phyloP scores from a whole-genome alignment of 2,113 vertebrate genomes.

The Nothoprocta perdicaria region DNA sequence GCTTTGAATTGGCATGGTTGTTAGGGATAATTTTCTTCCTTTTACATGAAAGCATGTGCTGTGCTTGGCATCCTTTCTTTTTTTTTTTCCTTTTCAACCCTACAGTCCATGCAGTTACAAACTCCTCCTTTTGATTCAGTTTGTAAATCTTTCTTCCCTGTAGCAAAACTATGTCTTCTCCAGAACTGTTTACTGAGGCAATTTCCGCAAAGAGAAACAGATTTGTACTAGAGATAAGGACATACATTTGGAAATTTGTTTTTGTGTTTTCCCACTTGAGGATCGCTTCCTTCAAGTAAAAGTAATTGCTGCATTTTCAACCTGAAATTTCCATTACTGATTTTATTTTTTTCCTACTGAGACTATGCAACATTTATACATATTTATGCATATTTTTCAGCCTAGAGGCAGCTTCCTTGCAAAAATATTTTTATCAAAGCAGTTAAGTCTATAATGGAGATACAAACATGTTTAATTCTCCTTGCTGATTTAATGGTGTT shows the following conservation, averaged over 20 bases:
- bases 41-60: not conserved
- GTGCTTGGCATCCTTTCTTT: not conserved
- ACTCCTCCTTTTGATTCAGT: not conserved
- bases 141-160: not conserved
- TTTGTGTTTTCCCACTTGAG: constrained; percentile 8
- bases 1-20: not conserved
- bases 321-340: not conserved
- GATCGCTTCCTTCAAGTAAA: not conserved
- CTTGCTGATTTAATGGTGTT: not conserved
- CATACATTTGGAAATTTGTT: not conserved
- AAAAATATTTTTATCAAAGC: not conserved
- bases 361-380: not conserved
- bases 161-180: not conserved
- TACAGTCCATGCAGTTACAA: not conserved
- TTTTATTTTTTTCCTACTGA: not conserved
- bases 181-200: not conserved
- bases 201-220: constrained; percentile 7
- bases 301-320: not conserved
- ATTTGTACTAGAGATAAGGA: not conserved
- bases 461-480: not conserved
- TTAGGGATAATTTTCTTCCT: not conserved
- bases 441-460: not conserved
- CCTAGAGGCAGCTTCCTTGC: not conserved
- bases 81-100: not conserved
- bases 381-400: not conserved